Base-by-base conservation (phyloP, 2,797 vertebrate species). In the Microctenopoma lineatum region DNA sequence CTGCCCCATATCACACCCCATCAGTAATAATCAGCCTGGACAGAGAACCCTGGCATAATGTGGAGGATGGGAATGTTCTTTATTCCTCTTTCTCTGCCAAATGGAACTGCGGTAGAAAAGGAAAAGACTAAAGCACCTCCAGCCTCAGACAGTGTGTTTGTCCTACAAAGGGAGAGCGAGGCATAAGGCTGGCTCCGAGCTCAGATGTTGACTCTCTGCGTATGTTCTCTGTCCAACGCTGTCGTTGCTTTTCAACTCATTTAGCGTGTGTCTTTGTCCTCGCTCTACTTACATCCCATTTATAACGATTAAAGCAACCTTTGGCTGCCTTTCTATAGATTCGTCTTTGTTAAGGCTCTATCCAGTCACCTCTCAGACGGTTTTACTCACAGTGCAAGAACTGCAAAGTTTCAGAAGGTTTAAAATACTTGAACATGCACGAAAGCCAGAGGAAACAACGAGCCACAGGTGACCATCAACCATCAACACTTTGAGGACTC, bases 1-100 rank as follows among this genome's bases (percentile, higher is more conserved):
- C 63, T 80, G 81, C 67, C 75, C 73, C 7, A 1, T 79, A 78
- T 88, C 89, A 83, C 56, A 78, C 51, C 73, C 80, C 73, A 83
- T 88, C 83, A 83, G 53, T 14, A 26, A 45, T 78, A 78, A 84
- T 79, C 79, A 80, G 75, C 63, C 54, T 45, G 51, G 60, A 77
- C 57, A 59, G 60, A 65, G 62, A 71, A 53, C 62, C 38, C 36
- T n/a, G 16, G 42, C 29, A 52, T 66, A 41, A 59, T 64, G 57
- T 42, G 57, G 18, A 75, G 48, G 66, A 65, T 63, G 50, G 41
- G 26, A 44, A 54, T 57, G 57, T 26, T 70, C 21, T 64, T 63
- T 55, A 47, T 39, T 70, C 45, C 25, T 66, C 57, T 53, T 63
- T 77, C 59, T 66, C 25, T 0, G 51, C 46, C 21, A 61, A 36